Evolutionary conservation across 2,113 vertebrate species (phyloP).

Genomic region (Beaufortia kweichowensis): DNA sequence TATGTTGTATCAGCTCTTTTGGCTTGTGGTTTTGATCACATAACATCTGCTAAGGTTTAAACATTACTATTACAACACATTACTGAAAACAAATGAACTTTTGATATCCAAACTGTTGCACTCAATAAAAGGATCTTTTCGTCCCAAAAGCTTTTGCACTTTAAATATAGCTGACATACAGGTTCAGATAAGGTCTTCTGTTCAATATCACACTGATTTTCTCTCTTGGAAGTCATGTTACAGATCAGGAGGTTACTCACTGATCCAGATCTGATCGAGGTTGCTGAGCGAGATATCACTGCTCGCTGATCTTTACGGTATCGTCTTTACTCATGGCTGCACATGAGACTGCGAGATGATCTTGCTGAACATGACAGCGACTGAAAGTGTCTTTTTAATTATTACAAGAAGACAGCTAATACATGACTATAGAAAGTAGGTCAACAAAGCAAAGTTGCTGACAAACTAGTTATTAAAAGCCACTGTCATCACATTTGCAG

Average conservation of each 20-base stretch:
- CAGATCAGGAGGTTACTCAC: constrained; percentile 7
- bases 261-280: constrained; percentile 19
- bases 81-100: too few relatives aligned
- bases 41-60: too few relatives aligned
- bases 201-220: not conserved
- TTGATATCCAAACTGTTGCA: too few relatives aligned
- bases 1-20: too few relatives aligned
- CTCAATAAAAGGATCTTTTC: not conserved
- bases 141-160: not conserved
- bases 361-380: not conserved
- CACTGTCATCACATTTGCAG: constrained; percentile 47
- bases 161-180: constrained; percentile 7
- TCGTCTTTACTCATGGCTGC: not conserved
- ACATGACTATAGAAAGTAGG: not conserved
- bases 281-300: constrained; percentile 18
- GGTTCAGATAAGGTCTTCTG: constrained; percentile 17
- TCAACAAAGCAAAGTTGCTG: not conserved
- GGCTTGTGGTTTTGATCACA: too few relatives aligned
- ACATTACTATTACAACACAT: too few relatives aligned
- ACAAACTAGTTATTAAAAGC: constrained; percentile 50
- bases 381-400: not conserved
- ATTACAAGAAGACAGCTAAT: constrained; percentile 15
- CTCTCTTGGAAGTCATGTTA: not conserved
- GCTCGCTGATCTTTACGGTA: constrained; percentile 30
- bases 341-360: not conserved